Base-by-base conservation (phyloP, 2,888 invertebrate genomes). In the Biston betularia region DNA sequence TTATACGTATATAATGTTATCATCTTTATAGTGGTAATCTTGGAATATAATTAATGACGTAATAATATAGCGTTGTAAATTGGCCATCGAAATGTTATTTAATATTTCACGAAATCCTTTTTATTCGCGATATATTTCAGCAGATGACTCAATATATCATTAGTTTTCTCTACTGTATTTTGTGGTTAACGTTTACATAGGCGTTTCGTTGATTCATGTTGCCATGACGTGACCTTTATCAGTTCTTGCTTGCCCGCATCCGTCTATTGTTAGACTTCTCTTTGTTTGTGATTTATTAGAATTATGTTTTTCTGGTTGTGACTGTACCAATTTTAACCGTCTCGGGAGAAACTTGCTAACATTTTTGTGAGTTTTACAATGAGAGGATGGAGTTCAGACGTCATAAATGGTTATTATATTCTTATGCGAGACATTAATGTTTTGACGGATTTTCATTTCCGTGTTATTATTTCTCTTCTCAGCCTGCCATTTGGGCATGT, bases 191-290 rank as follows among this genome's bases (percentile, higher is more conserved):
- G n/a, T 59, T 46, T 33, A 42, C 38, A 56, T 63, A 46, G 60
- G 56, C 46, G 56, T 53, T 46, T 58, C 54, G 14, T 33, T 44
- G 57, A 42, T 56, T 49, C 14, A 46, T 33, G 33, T 53, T 59
- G 24, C 59, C 38, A 44, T 40, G 15, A 55, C 63, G 58, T 56
- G 53, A 56, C 61, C 66, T 70, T 70, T 70, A 65, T 68, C 65
- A 65, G 63, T 65, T 64, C 68, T 69, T 54, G 52, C 62, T 49
- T 63, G 58, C 72, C 71, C 69, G 70, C 68, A 74, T 72, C 68
- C 63, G 66, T 69, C 66, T 70, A 71, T 73, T 67, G 68, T 69
- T 54, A 52, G 58, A 63, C 52, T 38, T 49, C 45, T 53, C 34
- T 55, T 50, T 58, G 49, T 67, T 55, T 58, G 33, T 42, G 49